Evolutionary conservation across 1,140 invertebrate species (phyloP).

Genomic region (Adoxophyes honmai): DNA sequence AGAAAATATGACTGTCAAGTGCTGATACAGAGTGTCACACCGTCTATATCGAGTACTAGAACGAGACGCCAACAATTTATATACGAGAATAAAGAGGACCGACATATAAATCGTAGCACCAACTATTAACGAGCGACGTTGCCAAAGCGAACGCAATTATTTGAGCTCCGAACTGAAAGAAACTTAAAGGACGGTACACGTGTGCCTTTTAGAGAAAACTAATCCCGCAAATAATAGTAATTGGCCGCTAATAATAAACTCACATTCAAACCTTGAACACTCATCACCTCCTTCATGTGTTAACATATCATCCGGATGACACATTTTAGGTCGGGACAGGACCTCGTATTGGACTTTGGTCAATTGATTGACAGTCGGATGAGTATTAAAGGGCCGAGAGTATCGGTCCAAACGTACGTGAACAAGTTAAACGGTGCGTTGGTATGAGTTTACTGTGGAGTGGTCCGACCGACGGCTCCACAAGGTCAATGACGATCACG

Average conservation of each 20-base stretch:
- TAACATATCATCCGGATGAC: too few relatives aligned
- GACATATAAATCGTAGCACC: neutral
- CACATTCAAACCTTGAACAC: too few relatives aligned
- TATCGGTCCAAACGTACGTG: too few relatives aligned
- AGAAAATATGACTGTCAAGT: neutral
- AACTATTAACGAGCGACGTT: neutral
- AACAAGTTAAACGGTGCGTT: neutral
- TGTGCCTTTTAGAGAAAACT: too few relatives aligned
- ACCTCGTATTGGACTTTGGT: too few relatives aligned
- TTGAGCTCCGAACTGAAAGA: neutral
- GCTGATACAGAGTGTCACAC: neutral
- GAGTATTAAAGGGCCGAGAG: too few relatives aligned
- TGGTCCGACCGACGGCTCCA: neutral
- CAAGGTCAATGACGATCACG: conserved; percentile 14
- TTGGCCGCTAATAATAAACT: too few relatives aligned
- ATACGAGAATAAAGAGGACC: neutral
- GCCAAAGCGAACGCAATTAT: conserved; percentile 12
- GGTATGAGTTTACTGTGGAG: neutral
- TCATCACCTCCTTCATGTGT: too few relatives aligned
- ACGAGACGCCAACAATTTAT: neutral
- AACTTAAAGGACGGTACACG: too few relatives aligned
- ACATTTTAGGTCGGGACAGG: too few relatives aligned
- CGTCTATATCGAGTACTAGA: conserved; percentile 4
- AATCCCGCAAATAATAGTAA: too few relatives aligned
- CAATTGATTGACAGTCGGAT: too few relatives aligned